A percentile compares a stretch with the other conserved stretches of the same genome.
Evolutionary conservation across 2,888 invertebrate species (phyloP).

Genomic region (Thecophora atra): DNA sequence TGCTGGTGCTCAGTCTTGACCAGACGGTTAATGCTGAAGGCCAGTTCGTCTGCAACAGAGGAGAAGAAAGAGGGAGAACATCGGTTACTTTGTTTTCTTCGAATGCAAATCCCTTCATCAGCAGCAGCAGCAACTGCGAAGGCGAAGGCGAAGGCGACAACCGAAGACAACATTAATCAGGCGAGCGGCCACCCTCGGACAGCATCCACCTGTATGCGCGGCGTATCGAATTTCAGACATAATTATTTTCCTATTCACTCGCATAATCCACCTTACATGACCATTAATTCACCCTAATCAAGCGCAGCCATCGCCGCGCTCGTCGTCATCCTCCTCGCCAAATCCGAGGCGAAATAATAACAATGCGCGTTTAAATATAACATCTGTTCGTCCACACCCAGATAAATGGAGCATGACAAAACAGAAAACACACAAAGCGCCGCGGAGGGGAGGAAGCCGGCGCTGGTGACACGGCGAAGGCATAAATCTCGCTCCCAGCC

Average conservation of each 20-base stretch:
- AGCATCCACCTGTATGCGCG: conserved; percentile 46
- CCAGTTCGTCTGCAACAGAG: conserved; percentile 76
- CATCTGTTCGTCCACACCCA: conserved; percentile 67
- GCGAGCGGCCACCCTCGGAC: conserved; percentile 13
- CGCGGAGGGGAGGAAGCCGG: background rate
- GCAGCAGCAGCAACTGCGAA: background rate
- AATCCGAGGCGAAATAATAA: conserved; percentile 56
- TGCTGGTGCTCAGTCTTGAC: conserved; percentile 68
- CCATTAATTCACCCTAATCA: conserved; percentile 66
- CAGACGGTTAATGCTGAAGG: conserved; percentile 84
- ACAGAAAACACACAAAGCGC: conserved; percentile 55
- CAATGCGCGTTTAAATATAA: conserved; percentile 66
- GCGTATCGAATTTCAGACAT: conserved; percentile 63
- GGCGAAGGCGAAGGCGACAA: conserved; percentile 20
- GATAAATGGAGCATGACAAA: conserved; percentile 67
- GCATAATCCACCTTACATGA: conserved; percentile 64
- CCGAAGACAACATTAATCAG: conserved; percentile 27
- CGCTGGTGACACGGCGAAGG: conserved; percentile 9
- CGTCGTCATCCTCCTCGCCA: conserved; percentile 29
- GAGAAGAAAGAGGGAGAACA: conserved; percentile 38
- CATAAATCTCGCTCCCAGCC: conserved; percentile 36
- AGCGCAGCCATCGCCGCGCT: conserved; percentile 48
- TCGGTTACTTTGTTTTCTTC: too few relatives aligned
- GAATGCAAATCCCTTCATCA: background rate
- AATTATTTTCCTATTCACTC: conserved; percentile 64